Conservation (phyloP, 2,888 invertebrate species). For the Hydroisotoma schaefferi region DNA sequence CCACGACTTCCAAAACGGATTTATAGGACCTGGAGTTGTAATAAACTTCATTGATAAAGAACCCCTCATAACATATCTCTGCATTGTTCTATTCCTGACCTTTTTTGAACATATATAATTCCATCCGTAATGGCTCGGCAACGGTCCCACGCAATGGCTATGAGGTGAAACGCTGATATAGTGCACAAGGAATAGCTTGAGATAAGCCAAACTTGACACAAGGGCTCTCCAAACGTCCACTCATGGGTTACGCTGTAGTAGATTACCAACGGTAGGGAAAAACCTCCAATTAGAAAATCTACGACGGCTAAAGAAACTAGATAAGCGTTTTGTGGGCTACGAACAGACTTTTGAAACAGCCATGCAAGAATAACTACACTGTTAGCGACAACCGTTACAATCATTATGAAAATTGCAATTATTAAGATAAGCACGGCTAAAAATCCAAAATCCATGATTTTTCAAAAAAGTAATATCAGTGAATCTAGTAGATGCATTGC, state of each 20-base stretch:
- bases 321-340: conserved; percentile 39
- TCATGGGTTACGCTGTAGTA: conserved; percentile 15
- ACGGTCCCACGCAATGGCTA: conserved; percentile 41
- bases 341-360: conserved; percentile 18
- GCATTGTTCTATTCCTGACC: conserved; percentile 25
- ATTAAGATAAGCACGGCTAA: neutral
- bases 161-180: conserved; percentile 38
- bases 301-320: conserved; percentile 36
- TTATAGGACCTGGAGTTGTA: neutral
- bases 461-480: neutral
- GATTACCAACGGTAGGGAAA: conserved; percentile 37
- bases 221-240: conserved; percentile 25
- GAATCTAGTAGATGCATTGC: neutral
- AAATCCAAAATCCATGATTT: neutral
- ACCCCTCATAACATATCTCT: conserved; percentile 8
- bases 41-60: too few relatives aligned
- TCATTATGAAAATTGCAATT: neutral
- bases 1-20: conserved; percentile 56
- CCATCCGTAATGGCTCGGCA: conserved; percentile 39
- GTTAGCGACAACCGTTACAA: conserved; percentile 18
- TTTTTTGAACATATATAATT: conserved; percentile 30
- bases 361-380: conserved; percentile 40
- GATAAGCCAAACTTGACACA: conserved; percentile 35
- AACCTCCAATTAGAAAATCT: conserved; percentile 37
- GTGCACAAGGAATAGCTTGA: conserved; percentile 33